Evolutionary conservation across 2,113 vertebrate genomes (phyloP).

Genomic region (Sakesphorus luctuosus): DNA sequence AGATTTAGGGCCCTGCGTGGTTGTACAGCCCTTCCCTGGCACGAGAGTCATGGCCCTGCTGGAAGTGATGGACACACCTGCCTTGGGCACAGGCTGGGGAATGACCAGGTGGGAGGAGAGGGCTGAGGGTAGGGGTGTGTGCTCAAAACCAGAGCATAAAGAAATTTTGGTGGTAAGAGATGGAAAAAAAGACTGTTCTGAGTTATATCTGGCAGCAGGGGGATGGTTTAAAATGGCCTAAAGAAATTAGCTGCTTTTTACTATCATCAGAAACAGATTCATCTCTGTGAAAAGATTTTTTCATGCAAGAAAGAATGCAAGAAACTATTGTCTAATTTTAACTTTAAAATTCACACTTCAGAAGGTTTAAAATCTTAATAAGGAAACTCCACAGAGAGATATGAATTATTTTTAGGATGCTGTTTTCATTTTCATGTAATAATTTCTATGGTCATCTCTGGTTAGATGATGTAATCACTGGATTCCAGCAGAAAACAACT

Average conservation of each 20-base stretch:
- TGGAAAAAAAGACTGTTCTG: not conserved
- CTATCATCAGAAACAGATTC: fast-evolving
- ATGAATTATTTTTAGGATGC: not conserved
- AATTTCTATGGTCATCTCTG: not conserved
- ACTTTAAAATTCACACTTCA: not conserved
- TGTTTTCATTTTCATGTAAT: not conserved
- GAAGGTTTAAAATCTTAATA: not conserved
- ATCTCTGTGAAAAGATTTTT: not conserved
- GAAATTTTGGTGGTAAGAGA: not conserved
- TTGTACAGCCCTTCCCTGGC: fast-evolving
- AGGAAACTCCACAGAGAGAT: not conserved
- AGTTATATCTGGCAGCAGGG: not conserved
- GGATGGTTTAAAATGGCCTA: not conserved
- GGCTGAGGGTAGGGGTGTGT: fast-evolving
- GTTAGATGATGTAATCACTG: not conserved
- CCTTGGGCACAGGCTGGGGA: not conserved
- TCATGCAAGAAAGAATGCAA: not conserved
- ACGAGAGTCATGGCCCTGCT: fast-evolving
- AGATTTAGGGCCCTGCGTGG: fast-evolving
- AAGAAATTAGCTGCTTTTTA: not conserved
- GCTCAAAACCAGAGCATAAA: not conserved
- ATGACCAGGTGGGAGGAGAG: not conserved
- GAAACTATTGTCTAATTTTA: not conserved
- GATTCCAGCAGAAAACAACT: not conserved
- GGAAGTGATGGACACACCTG: fast-evolving